Base-by-base conservation (phyloP, 2,113 vertebrate genomes). In the Dascyllus trimaculatus region DNA sequence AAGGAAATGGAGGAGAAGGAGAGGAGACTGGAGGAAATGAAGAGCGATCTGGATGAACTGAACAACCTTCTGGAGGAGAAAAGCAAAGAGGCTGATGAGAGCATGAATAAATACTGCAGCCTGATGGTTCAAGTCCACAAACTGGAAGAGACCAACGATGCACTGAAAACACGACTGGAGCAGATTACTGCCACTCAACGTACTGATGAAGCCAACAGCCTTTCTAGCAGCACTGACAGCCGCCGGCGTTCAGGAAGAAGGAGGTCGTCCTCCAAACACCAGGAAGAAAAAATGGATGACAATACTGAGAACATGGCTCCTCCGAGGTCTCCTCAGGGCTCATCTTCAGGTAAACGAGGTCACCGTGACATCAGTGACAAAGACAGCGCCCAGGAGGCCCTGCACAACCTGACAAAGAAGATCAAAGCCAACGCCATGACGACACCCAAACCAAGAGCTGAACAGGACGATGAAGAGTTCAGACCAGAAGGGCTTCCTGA, bases 31-130 rank as follows among this genome's bases (percentile, higher is more conserved):
- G 85, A 94, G 90, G 93, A 86, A 85, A 90, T 1, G 72, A 88
- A 26, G 43, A 91, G 49, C 2, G 94, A 97, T 77, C 18, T 97
- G 46, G 89, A 96, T 60, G 95, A 96, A 71, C 75, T 97, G n/a
- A 95, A 93, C 61, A 87, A 93, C 83, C 71, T 82, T 25, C 52
- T 93, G 29, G 96, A 97, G 85, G 90, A 93, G 70, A 97, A 95
- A 88, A 92, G 86, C 57, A 91, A 51, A 75, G 97, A 99, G 85
- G 95, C 95, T 0, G 96, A 97, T 0, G 95, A 97, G 35, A 96
- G 95, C 92, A 82, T 97, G 86, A 95, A 96, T n/a, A 97, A 98
- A 87, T 97, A 97, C 92, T 97, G 95, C 80, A 92, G 85, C 78
- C 71, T 97, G 60, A 94, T 97, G 71, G 89, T 97, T 66, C 91